Conservation (phyloP, 2,888 invertebrate genomes). For the Scaptomyza caliginosa region DNA sequence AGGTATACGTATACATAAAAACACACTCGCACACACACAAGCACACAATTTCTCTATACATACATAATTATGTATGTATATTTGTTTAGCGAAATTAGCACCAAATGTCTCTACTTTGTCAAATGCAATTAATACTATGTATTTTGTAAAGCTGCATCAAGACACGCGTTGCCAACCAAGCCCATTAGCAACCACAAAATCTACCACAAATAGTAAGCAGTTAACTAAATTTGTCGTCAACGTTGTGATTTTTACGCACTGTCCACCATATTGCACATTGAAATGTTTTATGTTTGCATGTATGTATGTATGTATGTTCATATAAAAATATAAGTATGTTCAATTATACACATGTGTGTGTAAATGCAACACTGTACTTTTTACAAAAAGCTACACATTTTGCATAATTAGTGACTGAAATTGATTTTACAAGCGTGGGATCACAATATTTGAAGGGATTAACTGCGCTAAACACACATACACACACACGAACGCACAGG, state of each 20-base stretch:
- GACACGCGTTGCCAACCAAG: conserved; percentile 42
- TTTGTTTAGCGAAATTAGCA: conserved; percentile 54
- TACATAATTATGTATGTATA: conserved; percentile 39
- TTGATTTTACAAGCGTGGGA: conserved; percentile 53
- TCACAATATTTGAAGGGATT: conserved; percentile 58
- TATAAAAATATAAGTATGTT: conserved; percentile 21
- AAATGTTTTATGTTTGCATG: conserved; percentile 50
- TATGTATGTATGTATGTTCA: conserved; percentile 16
- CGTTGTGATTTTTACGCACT: conserved; percentile 70
- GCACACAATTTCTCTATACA: conserved; percentile 45
- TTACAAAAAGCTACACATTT: conserved; percentile 41
- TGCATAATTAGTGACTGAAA: conserved; percentile 46
- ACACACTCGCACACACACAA: conserved; percentile 28
- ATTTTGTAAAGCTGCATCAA: conserved; percentile 29
- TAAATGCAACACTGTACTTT: conserved; percentile 75
- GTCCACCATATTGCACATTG: conserved; percentile 74
- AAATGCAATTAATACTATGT: conserved; percentile 44
- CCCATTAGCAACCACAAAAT: conserved; percentile 30
- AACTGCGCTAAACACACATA: conserved; percentile 45
- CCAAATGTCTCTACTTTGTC: conserved; percentile 42
- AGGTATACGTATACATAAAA: conserved; percentile 44
- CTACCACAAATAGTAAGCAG: conserved; percentile 27
- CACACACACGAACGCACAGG: conserved; percentile 23
- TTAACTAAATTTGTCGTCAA: conserved; percentile 33
- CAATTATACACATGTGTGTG: conserved; percentile 28